Base-by-base conservation (phyloP, 2,888 invertebrate species). In the Aporophyla nigra region DNA sequence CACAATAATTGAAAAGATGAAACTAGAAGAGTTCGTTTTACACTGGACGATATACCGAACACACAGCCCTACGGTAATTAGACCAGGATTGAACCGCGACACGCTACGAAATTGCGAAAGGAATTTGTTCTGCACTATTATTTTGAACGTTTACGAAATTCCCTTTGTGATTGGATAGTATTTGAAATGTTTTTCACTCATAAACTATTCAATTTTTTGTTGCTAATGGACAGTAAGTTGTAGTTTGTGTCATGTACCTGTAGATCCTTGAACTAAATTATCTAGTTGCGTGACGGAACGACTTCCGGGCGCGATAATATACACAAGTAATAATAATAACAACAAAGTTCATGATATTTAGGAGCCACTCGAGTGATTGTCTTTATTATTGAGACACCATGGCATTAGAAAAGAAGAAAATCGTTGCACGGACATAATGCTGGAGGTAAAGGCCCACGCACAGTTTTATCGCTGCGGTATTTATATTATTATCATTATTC, bases 401-500 rank as follows among this genome's bases (percentile, higher is more conserved):
- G 71, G 80, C 71, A 80, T 80, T 86, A 79, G 80, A 85, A 86
- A 88, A 84, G 86, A 87, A 85, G 86, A 83, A 86, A 86, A 88
- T 90, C 69, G 67, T 77, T 66, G 61, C 71, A 70, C 43, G 71
- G 77, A 73, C 73, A 74, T 72, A 81, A 84, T 74, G 76, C 63
- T 65, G 27, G 43, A 85, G 16, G 70, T 86, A 82, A 82, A 84
- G 76, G 62, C 83, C 91, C 87, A 93, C 92, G 90, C 90, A 69
- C 83, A 72, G 75, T 87, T 90, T 91, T 89, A 90, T 87, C 85
- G 83, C 80, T 78, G 80, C 88, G 87, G 90, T 85, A 87, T 91
- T 92, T 90, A 93, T 91, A 87, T 86, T 87, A 87, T 86, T 87
- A 85, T 89, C 91, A 92, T 93, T 91, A 92, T 89, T 93, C 91